Conservation (phyloP, 2,888 invertebrate genomes). For the Synanthedon tipuliformis region DNA sequence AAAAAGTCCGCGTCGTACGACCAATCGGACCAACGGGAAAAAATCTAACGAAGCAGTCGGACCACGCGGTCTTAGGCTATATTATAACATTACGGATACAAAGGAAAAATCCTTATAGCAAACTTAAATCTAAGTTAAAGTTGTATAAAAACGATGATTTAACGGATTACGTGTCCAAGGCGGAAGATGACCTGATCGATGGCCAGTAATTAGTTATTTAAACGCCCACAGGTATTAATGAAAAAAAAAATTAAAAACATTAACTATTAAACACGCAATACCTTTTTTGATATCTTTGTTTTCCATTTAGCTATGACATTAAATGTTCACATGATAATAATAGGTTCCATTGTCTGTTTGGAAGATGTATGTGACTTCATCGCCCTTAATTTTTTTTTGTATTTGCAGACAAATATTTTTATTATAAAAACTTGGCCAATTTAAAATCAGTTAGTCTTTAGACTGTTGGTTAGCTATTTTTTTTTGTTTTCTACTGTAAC, state of each 20-base stretch:
- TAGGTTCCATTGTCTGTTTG: background rate
- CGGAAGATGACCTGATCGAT: constrained; percentile 19
- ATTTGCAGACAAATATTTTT: background rate
- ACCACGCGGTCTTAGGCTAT: too few relatives aligned
- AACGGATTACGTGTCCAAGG: background rate
- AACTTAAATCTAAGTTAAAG: constrained; percentile 2
- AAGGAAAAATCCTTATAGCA: constrained; percentile 8
- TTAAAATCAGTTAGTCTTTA: too few relatives aligned
- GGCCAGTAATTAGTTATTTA: constrained; percentile 12
- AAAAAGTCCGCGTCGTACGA: too few relatives aligned
- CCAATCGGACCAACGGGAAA: too few relatives aligned
- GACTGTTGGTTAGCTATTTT: too few relatives aligned
- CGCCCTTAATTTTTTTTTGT: background rate
- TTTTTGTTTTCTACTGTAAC: too few relatives aligned
- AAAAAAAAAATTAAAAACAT: constrained; percentile 1
- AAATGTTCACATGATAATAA: constrained; percentile 4
- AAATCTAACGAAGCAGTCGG: too few relatives aligned
- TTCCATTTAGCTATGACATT: constrained; percentile 1
- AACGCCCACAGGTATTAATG: constrained; percentile 23
- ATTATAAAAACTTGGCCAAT: too few relatives aligned
- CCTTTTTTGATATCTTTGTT: background rate
- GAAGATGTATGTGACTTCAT: background rate
- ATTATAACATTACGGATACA: too few relatives aligned
- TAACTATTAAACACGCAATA: background rate
- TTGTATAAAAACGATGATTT: background rate